Base-by-base conservation (phyloP, 2,113 vertebrate species). In the Ammodytes marinus region DNA sequence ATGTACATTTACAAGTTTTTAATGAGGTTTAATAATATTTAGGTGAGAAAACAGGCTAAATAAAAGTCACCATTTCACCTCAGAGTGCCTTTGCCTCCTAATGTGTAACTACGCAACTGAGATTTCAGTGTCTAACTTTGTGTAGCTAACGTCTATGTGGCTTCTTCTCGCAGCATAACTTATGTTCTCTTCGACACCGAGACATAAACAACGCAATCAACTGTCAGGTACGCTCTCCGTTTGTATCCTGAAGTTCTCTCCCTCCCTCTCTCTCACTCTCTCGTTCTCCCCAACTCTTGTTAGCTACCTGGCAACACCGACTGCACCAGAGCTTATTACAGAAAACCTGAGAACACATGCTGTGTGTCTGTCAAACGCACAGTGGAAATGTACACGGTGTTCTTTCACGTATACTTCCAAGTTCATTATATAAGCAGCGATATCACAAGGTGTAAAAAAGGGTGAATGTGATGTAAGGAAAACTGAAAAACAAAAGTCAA, bases 171-270 rank as follows among this genome's bases (percentile, higher is more conserved):
- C 49, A 6, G 67, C 4, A 85, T 43, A 53, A 68, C 77, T 79
- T 15, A 59, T 14, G 54, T 42, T 55, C 19, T 59, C 43, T 17
- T 54, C 35, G 1, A 43, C 1, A 49, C 43, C 35, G 46, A 59
- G 19, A 53, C 55, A 75, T n/a, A 79, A 91, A 87, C 61, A 73
- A 27, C 8, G 82, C 61, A 80, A 86, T 84, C 82, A 89, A 60
- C 52, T 65, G 57, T 39, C 58, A 66, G 54, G 4, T 68, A 7
- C 71, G 42, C 40, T 77, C 12, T 74, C 15, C 7, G 65, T 57
- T 61, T 65, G 55, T 11, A 12, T 49, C 54, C 6, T 1, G 6
- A 8, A 12, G 15, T 55, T 60, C 17, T 50, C 27, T 49, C 52
- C 55, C 27, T 73, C 40, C 37, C 59, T 74, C 42, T 2, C 27